phyloP scores from a whole-genome alignment of 1,140 invertebrate species.

The Homarus americanus region DNA sequence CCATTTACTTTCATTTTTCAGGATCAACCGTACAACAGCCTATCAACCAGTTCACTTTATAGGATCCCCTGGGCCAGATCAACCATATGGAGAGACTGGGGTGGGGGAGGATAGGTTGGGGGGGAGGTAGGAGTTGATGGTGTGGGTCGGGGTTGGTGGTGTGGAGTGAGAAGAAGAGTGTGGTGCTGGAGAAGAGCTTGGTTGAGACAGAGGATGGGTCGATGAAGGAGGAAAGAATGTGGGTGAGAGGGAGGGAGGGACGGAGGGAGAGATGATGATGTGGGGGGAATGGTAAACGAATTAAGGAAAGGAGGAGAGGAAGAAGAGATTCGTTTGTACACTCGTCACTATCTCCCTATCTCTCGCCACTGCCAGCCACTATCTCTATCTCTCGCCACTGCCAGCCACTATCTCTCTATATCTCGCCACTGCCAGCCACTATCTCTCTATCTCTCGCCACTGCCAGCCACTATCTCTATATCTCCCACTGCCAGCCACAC shows the following conservation, averaged over 20 bases:
- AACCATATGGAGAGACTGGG: slow-evolving; percentile 14
- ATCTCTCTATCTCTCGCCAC: too few species aligned
- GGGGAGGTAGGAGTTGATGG: neutral
- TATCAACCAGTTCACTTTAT: slow-evolving; percentile 29
- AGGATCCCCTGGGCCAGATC: slow-evolving; percentile 35
- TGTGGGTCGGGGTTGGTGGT: too few species aligned
- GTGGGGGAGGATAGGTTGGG: neutral
- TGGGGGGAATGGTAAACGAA: neutral
- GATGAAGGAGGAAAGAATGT: neutral
- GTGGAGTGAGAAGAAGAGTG: neutral
- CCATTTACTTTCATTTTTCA: slow-evolving; percentile 36
- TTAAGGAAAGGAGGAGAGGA: neutral
- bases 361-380: too few species aligned
- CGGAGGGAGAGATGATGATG: neutral
- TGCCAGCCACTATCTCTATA: too few species aligned
- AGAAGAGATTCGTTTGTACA: neutral
- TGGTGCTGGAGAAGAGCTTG: too few species aligned
- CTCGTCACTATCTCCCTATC: too few species aligned
- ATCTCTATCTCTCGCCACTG: too few species aligned
- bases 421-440: too few species aligned
- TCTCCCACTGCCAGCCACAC: too few species aligned
- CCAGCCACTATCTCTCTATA: too few species aligned
- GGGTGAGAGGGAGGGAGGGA: too few species aligned
- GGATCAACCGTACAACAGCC: slow-evolving; percentile 24
- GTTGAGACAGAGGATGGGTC: too few species aligned